A percentile compares a stretch with the other conserved stretches of the same genome.
Conservation (phyloP, 1,140 invertebrate species). For the Cydia fagiglandana region DNA sequence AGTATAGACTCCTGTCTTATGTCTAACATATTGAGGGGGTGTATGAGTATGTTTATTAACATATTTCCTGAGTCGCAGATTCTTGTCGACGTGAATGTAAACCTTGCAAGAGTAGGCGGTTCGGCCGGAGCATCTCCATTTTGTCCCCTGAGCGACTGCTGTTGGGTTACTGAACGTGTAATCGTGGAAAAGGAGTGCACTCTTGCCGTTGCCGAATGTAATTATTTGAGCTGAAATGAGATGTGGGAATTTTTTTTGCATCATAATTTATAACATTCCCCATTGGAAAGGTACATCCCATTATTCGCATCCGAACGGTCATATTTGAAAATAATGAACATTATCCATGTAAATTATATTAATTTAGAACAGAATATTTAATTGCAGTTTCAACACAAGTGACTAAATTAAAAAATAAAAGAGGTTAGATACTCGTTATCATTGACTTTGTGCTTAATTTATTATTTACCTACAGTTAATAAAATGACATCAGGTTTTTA, state of each 20-base stretch:
- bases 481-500: no score
- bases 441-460: no score
- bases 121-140: constrained; percentile 9
- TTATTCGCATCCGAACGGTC: no score
- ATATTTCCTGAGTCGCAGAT: not conserved
- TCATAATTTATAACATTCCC: no score
- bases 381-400: no score
- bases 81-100: constrained; percentile 8
- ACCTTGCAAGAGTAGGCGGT: not conserved
- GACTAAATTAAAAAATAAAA: no score
- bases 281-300: no score
- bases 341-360: no score
- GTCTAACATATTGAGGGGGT: not conserved
- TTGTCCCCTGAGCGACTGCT: not conserved
- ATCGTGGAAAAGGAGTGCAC: not conserved
- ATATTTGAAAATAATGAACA: no score
- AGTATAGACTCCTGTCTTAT: not conserved
- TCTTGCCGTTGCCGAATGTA: not conserved
- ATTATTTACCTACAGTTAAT: no score
- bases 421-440: no score
- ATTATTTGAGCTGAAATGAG: constrained; percentile 7
- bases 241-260: not conserved
- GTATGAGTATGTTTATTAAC: not conserved
- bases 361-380: no score
- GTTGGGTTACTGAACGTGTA: constrained; percentile 9